Evolutionary conservation across 2,888 invertebrate species (phyloP), one percentile per base, ranked within the genome.

Genomic region (Catocala sponsa): DNA sequence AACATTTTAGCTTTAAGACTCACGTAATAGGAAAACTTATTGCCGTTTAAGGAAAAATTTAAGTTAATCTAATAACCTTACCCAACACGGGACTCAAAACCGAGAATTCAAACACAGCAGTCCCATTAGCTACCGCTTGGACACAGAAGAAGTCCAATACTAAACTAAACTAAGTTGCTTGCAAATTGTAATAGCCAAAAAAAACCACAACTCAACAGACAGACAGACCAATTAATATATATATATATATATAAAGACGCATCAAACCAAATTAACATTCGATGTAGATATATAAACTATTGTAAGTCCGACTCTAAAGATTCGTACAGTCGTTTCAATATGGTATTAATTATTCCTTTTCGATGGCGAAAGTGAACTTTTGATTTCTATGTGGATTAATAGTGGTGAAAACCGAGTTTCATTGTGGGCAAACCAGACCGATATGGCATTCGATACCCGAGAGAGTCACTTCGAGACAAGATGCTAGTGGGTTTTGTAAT

Each of bases 291-390:
- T 53, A 61, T 61, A 59, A 59, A 53, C 50, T 63, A 62, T 72
- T 73, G 69, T 58, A 35, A 70, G 59, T 72, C 72, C 68, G 52
- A 64, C 44, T 13, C 12, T 6, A 10, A 15, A 6, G 44, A 49
- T 49, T 35, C 12, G 50, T 4, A 6, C 57, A 58, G 53, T 53
- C 55, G 55, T 49, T 61, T 66, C 51, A 61, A 38, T 65, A 61
- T 59, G 52, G 63, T 70, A 68, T 74, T 72, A 58, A 70, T 75
- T 76, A 76, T 59, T 56, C 51, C 47, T 72, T 63, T 12, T 76
- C 62, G 79, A 79, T 71, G 83, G 85, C 83, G 91, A 91, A 91
- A 91, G 90, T 86, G 69, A 72, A 84, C 80, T 86, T 76, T 87
- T 87, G 79, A 87, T 91, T 88, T 89, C 87, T 85, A 86, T 75